Evolutionary conservation across 2,888 invertebrate species (phyloP), one percentile per base, ranked within the genome.

Genomic region (Aphidius colemani): DNA sequence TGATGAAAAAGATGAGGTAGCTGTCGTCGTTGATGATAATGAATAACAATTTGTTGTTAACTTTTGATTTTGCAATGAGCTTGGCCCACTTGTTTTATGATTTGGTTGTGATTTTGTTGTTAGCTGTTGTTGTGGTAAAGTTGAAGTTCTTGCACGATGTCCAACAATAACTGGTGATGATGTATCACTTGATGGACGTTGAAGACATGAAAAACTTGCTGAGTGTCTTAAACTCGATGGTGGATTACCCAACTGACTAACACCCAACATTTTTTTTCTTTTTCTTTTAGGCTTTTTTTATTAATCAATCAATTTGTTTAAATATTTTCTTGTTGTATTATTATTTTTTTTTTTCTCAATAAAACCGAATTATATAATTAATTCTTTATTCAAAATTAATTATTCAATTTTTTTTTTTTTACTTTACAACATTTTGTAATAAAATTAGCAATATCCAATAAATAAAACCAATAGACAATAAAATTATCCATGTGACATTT

Each of bases 181-280:
- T 30, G 50, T 58, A 39, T 65, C 65, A 50, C 70, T 73, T 40
- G 79, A 75, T 69, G 80, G 76, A 49, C 83, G 79, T 65, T 83
- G 82, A 59, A 84, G 76, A 72, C 84, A 84, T 60, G 83, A 83
- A 75, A 84, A 84, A 71, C 83, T 84, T 62, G 83, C 84, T 67
- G 84, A 84, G 75, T 84, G 84, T 68, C 84, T 74, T 69, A 84
- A 74, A 70, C 82, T 81, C 71, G 82, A 79, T 66, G 81, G 80
- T 68, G 81, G 78, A 71, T 79, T 81, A 69, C 74, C 75, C 62
- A 78, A 80, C 67, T 81, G 81, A 78, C 81, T 81, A 69, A 82
- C 81, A 63, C 81, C 81, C 77, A 82, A 74, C 81, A 82, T 82
- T 69, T 73, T 74, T 64, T 63, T 9, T 45, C 1, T 30, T 57